Evolutionary conservation across 2,113 vertebrate species (phyloP).

Genomic region (Ochotona curzoniae): DNA sequence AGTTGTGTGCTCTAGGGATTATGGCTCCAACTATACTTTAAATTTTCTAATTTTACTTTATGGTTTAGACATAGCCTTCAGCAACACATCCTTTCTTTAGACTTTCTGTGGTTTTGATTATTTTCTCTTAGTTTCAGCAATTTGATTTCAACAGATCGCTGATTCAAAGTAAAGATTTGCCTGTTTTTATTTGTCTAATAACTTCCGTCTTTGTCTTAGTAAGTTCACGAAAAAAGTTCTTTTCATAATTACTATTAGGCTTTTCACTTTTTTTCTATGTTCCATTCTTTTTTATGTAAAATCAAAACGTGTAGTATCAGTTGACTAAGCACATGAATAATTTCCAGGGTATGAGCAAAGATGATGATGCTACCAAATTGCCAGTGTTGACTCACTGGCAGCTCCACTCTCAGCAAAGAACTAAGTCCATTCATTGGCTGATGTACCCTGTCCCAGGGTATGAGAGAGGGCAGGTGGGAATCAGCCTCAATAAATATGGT

Average conservation of each 20-base stretch:
- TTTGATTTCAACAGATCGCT: constrained; percentile 29
- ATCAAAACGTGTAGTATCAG: neutral
- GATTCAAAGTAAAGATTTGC: constrained; percentile 20
- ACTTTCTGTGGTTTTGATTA: neutral
- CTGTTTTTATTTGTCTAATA: neutral
- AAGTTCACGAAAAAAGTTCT: neutral
- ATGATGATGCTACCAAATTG: neutral
- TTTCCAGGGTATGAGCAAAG: neutral
- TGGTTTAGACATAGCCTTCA: neutral
- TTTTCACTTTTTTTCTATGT: constrained; percentile 32
- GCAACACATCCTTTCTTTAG: neutral
- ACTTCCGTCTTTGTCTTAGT: constrained; percentile 8
- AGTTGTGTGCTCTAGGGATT: neutral
- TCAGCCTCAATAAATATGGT: neutral
- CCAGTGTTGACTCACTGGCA: neutral
- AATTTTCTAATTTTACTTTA: neutral
- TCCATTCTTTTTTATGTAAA: neutral
- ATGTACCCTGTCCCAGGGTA: neutral
- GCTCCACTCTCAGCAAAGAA: neutral
- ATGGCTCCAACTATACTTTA: neutral
- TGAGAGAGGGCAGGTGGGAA: neutral
- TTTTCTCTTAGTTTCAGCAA: constrained; percentile 20
- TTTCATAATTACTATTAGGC: neutral
- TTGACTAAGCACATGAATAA: neutral
- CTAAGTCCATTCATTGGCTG: neutral